Evolutionary conservation across 23 tunicate species (phyloP).

Genomic region (Trididemnum nubilum): DNA sequence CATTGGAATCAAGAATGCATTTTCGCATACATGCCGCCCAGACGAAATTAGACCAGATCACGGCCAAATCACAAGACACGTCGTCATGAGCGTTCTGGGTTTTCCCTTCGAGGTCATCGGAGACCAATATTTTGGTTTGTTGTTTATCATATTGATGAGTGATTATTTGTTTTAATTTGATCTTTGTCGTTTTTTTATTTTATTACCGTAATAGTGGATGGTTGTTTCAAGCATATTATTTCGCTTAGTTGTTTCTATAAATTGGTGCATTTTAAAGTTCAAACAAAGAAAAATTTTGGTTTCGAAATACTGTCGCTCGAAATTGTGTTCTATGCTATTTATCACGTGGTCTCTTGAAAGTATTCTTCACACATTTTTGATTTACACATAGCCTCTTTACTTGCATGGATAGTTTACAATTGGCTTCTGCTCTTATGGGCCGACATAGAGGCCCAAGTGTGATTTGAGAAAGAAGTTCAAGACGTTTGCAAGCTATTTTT

Average conservation of each 20-base stretch:
- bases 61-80: constrained; percentile 4
- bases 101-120: background rate
- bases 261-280: too few species aligned
- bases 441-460: too few species aligned
- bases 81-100: background rate
- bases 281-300: too few species aligned
- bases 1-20: constrained; percentile 82
- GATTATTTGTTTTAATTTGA: background rate
- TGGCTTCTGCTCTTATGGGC: too few species aligned
- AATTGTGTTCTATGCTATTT: too few species aligned
- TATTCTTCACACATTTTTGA: too few species aligned
- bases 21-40: constrained; percentile 94
- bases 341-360: too few species aligned
- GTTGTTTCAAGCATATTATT: background rate
- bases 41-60: constrained; percentile 35
- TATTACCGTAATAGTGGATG: background rate
- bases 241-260: background rate
- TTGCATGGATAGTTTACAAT: too few species aligned
- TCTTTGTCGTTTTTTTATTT: background rate
- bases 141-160: background rate
- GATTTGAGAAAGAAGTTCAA: too few species aligned
- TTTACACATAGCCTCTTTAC: too few species aligned
- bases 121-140: background rate
- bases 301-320: too few species aligned
- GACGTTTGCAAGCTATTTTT: too few species aligned